Evolutionary conservation across 2,888 invertebrate genomes (phyloP), one percentile per base, ranked within the genome.

Genomic region (Peribatodes rhomboidaria): DNA sequence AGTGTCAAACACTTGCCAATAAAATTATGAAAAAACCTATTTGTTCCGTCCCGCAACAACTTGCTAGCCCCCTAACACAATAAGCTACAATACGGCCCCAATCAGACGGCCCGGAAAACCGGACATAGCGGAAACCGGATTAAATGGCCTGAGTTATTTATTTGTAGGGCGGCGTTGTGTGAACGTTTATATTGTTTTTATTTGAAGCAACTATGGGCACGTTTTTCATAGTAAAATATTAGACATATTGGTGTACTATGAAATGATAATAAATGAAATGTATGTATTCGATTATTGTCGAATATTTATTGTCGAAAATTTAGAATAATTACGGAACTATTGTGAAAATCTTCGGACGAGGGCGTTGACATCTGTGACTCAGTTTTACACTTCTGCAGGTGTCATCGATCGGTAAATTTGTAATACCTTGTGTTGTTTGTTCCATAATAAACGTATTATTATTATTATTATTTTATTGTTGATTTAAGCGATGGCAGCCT

Each of bases 91-190:
- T 46, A 18, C 37, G 54, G 31, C 41, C 53, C 53, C 63, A 54
- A 63, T 63, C 56, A 63, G 57, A 63, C 47, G 58, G 10, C 7
- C 47, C 62, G 62, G 58, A 47, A 58, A 53, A 58, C 58, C 58
- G 54, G 63, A 54, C 57, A 53, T 41, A 42, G 44, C 62, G 61
- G 56, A 56, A 62, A 56, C 56, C 56, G 62, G 62, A 62, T 62
- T 62, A 62, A 49, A 62, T 49, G 62, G 62, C 62, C 44, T 41
- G 62, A 50, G 42, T 62, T 62, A 62, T 55, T 62, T 62, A 50
- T 56, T 56, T 41, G 47, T 27, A 37, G 49, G 33, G 18, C 37
- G 44, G 35, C 18, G 37, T 18, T 35, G 49, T 56, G 52, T 44
- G 56, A 56, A 39, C 39, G 18, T 20, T 50, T 50, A 50, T 50